phyloP scores from a whole-genome alignment of 2,797 vertebrate species.

The Microcaecilia unicolor region DNA sequence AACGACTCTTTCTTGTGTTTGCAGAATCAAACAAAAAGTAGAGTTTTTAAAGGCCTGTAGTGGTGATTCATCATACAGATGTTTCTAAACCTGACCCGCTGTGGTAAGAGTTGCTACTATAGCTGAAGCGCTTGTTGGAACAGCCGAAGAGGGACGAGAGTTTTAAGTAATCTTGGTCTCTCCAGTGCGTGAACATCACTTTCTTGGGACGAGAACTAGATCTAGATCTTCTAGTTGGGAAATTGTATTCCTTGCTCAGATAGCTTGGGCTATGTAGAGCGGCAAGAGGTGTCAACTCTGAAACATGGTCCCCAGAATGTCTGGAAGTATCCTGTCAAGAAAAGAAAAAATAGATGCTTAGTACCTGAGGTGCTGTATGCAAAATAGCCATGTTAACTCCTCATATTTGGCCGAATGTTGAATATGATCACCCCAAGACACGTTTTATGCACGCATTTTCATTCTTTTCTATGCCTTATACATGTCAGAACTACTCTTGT shows the following conservation, averaged over 20 bases:
- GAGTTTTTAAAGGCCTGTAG: conserved; percentile 48
- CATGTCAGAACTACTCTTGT: too few relatives aligned
- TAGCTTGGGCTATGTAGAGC: conserved; percentile 57
- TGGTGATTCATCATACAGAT: conserved; percentile 59
- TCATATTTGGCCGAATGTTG: too few relatives aligned
- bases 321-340: conserved; percentile 60
- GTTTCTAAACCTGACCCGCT: conserved; percentile 68
- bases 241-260: conserved; percentile 45
- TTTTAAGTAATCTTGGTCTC: conserved; percentile 57
- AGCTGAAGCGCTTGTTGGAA: conserved; percentile 43
- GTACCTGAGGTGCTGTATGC: too few relatives aligned
- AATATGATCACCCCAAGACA: too few relatives aligned
- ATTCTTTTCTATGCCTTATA: too few relatives aligned
- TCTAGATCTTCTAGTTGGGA: conserved; percentile 67
- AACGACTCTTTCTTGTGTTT: conserved; percentile 26
- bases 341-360: conserved; percentile 9
- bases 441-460: too few relatives aligned
- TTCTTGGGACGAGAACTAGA: conserved; percentile 67
- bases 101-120: conserved; percentile 36
- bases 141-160: conserved; percentile 64
- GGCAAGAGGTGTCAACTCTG: conserved; percentile 75
- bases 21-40: conserved; percentile 13
- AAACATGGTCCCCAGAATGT: conserved; percentile 59
- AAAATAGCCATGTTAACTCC: too few relatives aligned
- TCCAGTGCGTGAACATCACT: conserved; percentile 70